Percentiles rank a stretch among this genome's conserved stretches.
Evolutionary conservation across 2,888 invertebrate species (phyloP).

Genomic region (Aporophyla lueneburgensis): DNA sequence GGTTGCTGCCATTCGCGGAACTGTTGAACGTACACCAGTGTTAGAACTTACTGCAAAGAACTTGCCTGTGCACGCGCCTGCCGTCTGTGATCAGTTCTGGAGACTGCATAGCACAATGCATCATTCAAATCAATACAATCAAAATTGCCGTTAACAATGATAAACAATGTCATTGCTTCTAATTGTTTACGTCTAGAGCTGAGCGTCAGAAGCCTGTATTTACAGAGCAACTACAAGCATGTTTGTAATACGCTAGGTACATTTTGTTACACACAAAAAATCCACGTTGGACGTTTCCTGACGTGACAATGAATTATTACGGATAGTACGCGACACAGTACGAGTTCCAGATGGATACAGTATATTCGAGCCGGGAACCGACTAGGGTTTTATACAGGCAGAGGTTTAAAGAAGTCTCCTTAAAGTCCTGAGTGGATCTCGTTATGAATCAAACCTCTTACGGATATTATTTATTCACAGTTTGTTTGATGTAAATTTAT

Average conservation of each 20-base stretch:
- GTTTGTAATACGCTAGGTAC: neutral
- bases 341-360: neutral
- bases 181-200: neutral
- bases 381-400: neutral
- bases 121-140: neutral
- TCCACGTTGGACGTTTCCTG: neutral
- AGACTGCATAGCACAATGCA: conserved; percentile 19
- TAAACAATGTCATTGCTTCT: conserved; percentile 10
- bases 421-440: neutral
- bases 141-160: conserved; percentile 8
- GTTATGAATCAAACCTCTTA: neutral
- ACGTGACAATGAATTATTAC: neutral
- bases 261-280: neutral
- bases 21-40: too few species aligned
- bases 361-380: too few species aligned
- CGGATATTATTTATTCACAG: too few species aligned
- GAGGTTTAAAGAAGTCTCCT: neutral
- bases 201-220: neutral
- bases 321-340: too few species aligned
- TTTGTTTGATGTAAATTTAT: too few species aligned
- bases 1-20: too few species aligned
- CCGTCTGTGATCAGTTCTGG: conserved; percentile 3
- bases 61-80: too few species aligned
- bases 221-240: neutral
- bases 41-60: too few species aligned